Percentiles rank a stretch among this genome's conserved stretches.
Conservation (phyloP, 2,888 invertebrate species). For the Hyppa rectilinea region DNA sequence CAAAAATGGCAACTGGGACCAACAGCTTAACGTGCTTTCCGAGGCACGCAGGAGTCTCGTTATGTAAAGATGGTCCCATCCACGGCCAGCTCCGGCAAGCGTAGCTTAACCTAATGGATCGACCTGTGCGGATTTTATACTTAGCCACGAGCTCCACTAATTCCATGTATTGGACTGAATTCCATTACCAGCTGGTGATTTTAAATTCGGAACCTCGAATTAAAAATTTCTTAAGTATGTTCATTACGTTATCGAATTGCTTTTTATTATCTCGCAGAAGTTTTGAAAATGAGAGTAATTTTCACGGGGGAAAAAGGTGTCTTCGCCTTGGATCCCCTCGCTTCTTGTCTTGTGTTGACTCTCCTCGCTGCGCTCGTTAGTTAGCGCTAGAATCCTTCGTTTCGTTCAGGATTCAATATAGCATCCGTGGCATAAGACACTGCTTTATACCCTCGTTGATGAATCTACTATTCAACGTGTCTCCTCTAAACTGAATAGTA, state of each 20-base stretch:
- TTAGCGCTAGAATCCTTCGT: neutral
- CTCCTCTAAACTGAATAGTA: neutral
- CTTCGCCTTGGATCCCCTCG: neutral
- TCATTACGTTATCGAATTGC: too few species aligned
- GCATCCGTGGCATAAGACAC: neutral
- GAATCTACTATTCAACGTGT: neutral
- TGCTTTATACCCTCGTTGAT: neutral
- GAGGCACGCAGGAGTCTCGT: too few species aligned
- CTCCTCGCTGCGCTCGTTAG: neutral
- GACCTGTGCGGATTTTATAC: too few species aligned
- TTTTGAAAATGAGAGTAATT: neutral
- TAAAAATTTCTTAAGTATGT: neutral
- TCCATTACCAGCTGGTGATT: neutral
- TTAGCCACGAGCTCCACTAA: too few species aligned
- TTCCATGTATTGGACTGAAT: neutral
- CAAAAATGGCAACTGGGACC: too few species aligned
- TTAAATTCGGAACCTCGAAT: neutral
- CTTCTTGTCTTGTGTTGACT: neutral
- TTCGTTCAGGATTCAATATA: neutral
- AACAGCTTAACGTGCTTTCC: too few species aligned
- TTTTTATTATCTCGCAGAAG: neutral
- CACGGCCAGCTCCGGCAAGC: too few species aligned
- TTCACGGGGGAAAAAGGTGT: neutral
- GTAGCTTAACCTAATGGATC: too few species aligned
- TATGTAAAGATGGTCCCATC: too few species aligned